Evolutionary conservation across 2,113 vertebrate genomes (phyloP).

Genomic region (Neofelis nebulosa): DNA sequence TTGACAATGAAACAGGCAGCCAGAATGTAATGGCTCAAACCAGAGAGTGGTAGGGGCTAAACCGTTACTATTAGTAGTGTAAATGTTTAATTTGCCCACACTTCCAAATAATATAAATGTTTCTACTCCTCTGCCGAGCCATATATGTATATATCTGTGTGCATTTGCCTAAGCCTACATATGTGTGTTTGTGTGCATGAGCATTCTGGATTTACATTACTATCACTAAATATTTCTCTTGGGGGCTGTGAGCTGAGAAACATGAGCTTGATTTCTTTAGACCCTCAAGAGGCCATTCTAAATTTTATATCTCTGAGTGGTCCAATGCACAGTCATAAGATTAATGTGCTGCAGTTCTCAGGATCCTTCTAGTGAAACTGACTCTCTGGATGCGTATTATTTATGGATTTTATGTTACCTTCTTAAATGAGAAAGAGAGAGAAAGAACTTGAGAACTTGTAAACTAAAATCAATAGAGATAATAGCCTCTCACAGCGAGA

Average conservation of each 20-base stretch:
- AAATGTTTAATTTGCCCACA: background rate
- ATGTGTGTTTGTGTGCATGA: background rate
- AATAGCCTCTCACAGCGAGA: conserved; percentile 35
- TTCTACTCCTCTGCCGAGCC: background rate
- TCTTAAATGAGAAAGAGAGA: conserved; percentile 31
- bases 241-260: background rate
- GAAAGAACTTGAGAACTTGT: background rate
- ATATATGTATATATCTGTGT: background rate
- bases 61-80: background rate
- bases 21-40: background rate
- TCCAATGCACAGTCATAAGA: background rate
- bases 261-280: background rate
- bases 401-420: conserved; percentile 64
- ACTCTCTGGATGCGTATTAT: conserved; percentile 28
- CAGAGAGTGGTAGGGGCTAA: background rate
- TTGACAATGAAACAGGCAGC: background rate
- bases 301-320: conserved; percentile 33
- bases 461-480: conserved; percentile 60
- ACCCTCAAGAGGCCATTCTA: background rate
- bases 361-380: conserved; percentile 6
- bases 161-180: background rate
- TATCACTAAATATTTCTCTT: background rate
- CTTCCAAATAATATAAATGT: background rate
- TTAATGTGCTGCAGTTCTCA: conserved; percentile 26
- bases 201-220: background rate